Percentiles rank a stretch among this genome's conserved stretches.
These are phyloP conservation scores for Netelia virgata DNA, from an alignment of 2,888 invertebrate species.

Conservation along the genomic window DNA sequence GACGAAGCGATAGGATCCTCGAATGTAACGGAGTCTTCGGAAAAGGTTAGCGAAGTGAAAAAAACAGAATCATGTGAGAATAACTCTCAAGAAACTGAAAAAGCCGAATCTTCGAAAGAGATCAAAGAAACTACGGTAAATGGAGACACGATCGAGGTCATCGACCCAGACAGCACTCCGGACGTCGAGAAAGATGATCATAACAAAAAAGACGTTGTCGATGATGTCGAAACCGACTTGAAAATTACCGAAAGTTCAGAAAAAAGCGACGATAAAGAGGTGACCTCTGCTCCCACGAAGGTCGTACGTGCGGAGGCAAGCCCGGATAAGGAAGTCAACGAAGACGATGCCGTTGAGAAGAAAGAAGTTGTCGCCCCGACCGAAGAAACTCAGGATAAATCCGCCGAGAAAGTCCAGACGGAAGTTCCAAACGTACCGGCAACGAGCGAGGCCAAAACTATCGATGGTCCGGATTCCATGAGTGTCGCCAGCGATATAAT, in stretches of 20 bases:
- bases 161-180: neutral
- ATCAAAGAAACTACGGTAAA: neutral
- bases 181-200: slow-evolving; percentile 11
- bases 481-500: slow-evolving; percentile 60
- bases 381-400: slow-evolving; percentile 9
- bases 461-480: slow-evolving; percentile 15
- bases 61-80: slow-evolving; percentile 13
- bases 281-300: neutral
- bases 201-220: neutral
- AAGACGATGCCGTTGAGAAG: neutral
- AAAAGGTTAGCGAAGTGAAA: neutral
- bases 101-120: neutral
- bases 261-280: slow-evolving; percentile 1
- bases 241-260: neutral
- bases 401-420: neutral
- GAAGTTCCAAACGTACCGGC: slow-evolving; percentile 39
- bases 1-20: neutral
- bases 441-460: slow-evolving; percentile 45
- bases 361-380: neutral
- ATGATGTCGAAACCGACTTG: neutral
- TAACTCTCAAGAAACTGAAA: slow-evolving; percentile 5
- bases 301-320: no score
- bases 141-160: no score
- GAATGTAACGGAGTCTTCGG: neutral
- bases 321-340: neutral